Percentiles rank a stretch among this genome's conserved stretches.
These are phyloP conservation scores for Ammodytes marinus DNA, from an alignment of 2,113 vertebrate species.

Conservation along the genomic window DNA sequence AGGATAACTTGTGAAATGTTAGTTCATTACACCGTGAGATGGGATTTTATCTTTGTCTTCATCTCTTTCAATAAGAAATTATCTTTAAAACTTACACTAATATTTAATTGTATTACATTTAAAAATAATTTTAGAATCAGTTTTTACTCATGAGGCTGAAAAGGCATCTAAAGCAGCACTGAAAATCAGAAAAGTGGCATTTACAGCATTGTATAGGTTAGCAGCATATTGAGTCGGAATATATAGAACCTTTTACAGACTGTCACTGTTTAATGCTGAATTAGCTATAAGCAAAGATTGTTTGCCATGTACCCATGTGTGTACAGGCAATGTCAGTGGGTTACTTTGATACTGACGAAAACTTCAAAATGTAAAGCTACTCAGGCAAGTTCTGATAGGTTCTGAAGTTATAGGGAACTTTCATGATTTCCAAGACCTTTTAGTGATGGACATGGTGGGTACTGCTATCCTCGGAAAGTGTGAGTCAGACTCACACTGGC, in stretches of 20 bases:
- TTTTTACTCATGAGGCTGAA: too few relatives aligned
- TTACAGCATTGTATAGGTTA: neutral
- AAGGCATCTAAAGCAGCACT: neutral
- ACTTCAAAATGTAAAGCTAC: neutral
- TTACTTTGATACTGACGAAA: neutral
- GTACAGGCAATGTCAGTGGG: neutral
- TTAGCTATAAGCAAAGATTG: neutral
- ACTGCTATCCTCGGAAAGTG: neutral
- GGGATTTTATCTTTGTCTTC: neutral
- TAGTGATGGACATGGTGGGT: neutral
- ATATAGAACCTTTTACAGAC: neutral
- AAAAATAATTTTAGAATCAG: too few relatives aligned
- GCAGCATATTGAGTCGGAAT: neutral
- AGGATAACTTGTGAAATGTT: neutral
- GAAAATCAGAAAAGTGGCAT: slow-evolving; percentile 6
- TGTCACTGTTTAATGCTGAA: neutral
- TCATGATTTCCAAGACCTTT: neutral
- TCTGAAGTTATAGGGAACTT: neutral
- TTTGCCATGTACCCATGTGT: neutral
- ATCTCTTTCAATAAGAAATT: neutral
- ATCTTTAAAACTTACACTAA: neutral
- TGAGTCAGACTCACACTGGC: neutral
- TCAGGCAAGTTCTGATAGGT: too few relatives aligned
- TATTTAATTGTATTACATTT: too few relatives aligned
- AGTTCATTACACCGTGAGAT: neutral